Evolutionary conservation across 2,797 vertebrate genomes (phyloP).

Genomic region (Bryconaethiops microstoma): DNA sequence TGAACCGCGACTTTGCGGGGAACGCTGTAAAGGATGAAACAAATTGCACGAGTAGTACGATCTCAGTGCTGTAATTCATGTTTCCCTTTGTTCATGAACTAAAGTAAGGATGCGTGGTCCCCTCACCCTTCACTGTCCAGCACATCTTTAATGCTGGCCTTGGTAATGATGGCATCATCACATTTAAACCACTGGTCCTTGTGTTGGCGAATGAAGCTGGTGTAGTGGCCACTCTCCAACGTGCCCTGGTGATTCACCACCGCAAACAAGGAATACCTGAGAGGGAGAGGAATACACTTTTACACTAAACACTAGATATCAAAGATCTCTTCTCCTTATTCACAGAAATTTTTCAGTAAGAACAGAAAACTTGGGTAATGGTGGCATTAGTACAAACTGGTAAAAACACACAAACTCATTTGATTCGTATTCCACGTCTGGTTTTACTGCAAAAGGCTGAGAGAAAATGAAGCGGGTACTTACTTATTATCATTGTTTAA

Average conservation of each 20-base stretch:
- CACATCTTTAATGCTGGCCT: slow-evolving; percentile 99
- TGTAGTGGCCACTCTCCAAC: slow-evolving; percentile 98
- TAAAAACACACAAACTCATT: too few species aligned
- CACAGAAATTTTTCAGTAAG: too few species aligned
- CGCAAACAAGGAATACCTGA: slow-evolving; percentile 97
- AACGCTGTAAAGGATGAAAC: too few species aligned
- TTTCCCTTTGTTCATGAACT: too few species aligned
- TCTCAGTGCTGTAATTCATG: too few species aligned
- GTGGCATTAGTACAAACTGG: too few species aligned
- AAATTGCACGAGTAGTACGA: too few species aligned
- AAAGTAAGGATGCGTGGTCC: too few species aligned
- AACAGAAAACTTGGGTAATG: not conserved
- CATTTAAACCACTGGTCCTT: slow-evolving; percentile 99
- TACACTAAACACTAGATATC: too few species aligned
- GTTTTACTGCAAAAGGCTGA: not conserved
- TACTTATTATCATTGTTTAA: slow-evolving; percentile 98
- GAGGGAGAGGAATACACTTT: not conserved
- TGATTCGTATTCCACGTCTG: too few species aligned
- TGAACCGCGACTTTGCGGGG: too few species aligned
- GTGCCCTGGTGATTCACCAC: slow-evolving; percentile 99
- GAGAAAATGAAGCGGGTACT: slow-evolving; percentile 65
- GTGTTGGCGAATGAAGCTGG: slow-evolving; percentile 99
- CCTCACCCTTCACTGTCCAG: slow-evolving; percentile 94
- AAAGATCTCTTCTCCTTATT: too few species aligned
- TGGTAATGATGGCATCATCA: slow-evolving; percentile 98